These are phyloP conservation scores for Felis chaus DNA, from an alignment of 2,113 vertebrate species.

Conservation along the genomic window DNA sequence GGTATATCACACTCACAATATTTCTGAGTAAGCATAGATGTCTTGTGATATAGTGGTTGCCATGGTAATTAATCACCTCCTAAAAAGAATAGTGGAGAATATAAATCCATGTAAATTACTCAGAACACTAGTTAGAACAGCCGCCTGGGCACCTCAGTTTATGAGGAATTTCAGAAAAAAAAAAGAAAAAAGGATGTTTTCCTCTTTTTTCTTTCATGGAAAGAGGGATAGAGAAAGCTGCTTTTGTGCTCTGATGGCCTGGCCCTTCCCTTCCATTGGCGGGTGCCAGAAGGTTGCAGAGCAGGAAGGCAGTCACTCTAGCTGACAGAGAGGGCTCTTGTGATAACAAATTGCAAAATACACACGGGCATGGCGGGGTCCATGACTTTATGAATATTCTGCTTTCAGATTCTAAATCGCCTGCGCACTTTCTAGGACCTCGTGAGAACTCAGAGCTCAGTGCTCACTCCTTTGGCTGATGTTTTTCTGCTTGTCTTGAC, in stretches of 20 bases:
- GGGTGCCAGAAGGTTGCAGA: not conserved
- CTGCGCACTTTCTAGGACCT: not conserved
- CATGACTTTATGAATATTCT: not conserved
- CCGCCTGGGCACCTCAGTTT: constrained; percentile 59
- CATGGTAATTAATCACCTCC: constrained; percentile 79
- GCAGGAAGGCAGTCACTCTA: not conserved
- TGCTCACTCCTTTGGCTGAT: not conserved
- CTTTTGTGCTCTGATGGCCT: not conserved
- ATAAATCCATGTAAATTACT: constrained; percentile 77
- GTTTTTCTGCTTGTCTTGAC: not conserved
- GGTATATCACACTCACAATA: constrained; percentile 50
- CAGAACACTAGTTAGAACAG: constrained; percentile 69
- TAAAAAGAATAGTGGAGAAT: constrained; percentile 70
- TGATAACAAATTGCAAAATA: constrained; percentile 30
- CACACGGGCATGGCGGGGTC: not conserved
- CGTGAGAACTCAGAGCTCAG: not conserved
- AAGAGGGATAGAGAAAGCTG: constrained; percentile 58
- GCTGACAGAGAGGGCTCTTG: constrained; percentile 54
- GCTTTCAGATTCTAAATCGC: not conserved
- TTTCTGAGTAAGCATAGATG: constrained; percentile 66
- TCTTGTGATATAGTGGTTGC: constrained; percentile 75
- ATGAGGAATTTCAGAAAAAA: constrained; percentile 54
- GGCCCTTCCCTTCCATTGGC: not conserved
- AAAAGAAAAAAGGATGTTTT: not conserved
- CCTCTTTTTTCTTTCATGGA: not conserved